These are phyloP conservation scores for Epistrophe eligans DNA, from an alignment of 2,888 invertebrate species.

Conservation along the genomic window DNA sequence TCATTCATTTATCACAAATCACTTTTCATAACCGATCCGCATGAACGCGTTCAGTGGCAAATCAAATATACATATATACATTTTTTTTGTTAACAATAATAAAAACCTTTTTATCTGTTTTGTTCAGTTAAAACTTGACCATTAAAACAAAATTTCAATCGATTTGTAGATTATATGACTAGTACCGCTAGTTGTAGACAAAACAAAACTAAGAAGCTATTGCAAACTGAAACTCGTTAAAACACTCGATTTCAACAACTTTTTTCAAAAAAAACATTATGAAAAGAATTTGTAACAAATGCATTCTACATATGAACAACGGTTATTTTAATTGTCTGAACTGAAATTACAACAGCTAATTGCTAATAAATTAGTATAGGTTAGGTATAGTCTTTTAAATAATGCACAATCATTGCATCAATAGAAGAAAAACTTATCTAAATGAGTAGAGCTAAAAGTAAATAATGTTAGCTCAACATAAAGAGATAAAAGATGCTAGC, in stretches of 20 bases:
- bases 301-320: not conserved
- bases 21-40: not conserved
- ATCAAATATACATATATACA: not conserved
- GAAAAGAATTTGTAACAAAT: constrained; percentile 10
- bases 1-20: not conserved
- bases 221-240: constrained; percentile 12
- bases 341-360: not conserved
- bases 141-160: not conserved
- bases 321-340: not conserved
- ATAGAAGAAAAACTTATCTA: not conserved
- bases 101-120: not conserved
- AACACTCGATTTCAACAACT: constrained; percentile 3
- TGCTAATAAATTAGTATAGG: not conserved
- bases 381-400: not conserved
- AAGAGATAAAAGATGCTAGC: no score
- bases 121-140: not conserved
- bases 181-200: not conserved
- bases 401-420: not conserved
- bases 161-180: not conserved
- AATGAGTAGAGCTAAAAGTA: no score
- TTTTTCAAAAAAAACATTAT: not conserved
- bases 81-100: not conserved
- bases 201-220: not conserved
- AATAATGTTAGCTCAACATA: no score
- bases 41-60: not conserved